Evolutionary conservation across 2,888 invertebrate species (phyloP).

Genomic region (Camponotus fellah): DNA sequence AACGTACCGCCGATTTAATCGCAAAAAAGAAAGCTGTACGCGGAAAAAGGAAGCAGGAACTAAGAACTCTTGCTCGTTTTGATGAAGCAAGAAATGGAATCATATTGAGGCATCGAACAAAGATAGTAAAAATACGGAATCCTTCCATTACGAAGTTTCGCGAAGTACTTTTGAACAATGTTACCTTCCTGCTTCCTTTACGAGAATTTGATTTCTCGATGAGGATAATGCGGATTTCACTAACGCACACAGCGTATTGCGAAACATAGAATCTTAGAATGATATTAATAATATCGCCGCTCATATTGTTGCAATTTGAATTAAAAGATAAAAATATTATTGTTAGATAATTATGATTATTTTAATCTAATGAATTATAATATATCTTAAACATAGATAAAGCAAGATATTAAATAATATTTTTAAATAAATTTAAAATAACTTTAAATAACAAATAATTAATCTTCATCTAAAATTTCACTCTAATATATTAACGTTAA

Average conservation of each 20-base stretch:
- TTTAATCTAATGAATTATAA: neutral
- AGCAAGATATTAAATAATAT: neutral
- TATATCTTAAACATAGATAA: neutral
- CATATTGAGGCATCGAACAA: conserved; percentile 22
- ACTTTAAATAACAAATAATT: neutral
- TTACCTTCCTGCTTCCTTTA: conserved; percentile 27
- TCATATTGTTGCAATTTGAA: neutral
- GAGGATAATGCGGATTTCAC: conserved; percentile 4
- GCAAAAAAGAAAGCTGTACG: conserved; percentile 37
- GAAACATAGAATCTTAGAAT: conserved; percentile 2
- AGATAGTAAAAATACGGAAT: conserved; percentile 43
- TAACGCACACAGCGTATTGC: neutral
- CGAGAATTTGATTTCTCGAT: conserved; percentile 19
- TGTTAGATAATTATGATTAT: neutral
- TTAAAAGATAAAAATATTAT: neutral
- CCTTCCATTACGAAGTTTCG: conserved; percentile 42
- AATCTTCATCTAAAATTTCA: neutral
- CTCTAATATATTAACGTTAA: neutral
- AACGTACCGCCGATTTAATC: conserved; percentile 42
- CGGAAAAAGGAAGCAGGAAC: conserved; percentile 16
- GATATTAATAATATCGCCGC: neutral
- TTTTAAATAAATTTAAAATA: neutral
- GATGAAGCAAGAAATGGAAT: conserved; percentile 38
- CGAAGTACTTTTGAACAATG: conserved; percentile 37
- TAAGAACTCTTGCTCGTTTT: conserved; percentile 19